Conservation (phyloP, 2,888 invertebrate species). For the Stenodera caucasica region DNA sequence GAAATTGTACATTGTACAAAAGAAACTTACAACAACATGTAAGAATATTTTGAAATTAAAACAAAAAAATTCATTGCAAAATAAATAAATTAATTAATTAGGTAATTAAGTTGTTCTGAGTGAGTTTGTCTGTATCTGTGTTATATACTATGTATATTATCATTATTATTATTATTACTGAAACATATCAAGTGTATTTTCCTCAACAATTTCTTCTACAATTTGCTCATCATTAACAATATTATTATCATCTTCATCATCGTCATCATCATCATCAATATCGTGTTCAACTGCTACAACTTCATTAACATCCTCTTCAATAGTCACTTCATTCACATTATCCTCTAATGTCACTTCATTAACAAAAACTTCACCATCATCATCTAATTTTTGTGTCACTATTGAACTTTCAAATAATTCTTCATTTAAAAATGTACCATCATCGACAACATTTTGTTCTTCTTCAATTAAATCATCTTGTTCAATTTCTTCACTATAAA, state of each 20-base stretch:
- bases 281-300: constrained; percentile 26
- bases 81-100: constrained; percentile 29
- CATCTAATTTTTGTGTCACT: constrained; percentile 38
- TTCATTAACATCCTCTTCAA: constrained; percentile 42
- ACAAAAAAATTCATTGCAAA: constrained; percentile 18
- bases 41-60: constrained; percentile 19
- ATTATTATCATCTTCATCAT: constrained; percentile 16
- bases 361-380: constrained; percentile 45
- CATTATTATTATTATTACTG: constrained; percentile 18
- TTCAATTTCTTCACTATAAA: constrained; percentile 33
- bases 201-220: constrained; percentile 17
- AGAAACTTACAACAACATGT: constrained; percentile 28
- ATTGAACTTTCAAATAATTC: constrained; percentile 45
- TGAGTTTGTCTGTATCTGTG: not conserved
- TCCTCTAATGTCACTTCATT: constrained; percentile 54
- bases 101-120: not conserved
- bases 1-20: constrained; percentile 32
- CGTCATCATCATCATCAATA: constrained; percentile 3
- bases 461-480: constrained; percentile 25
- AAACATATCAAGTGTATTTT: constrained; percentile 20
- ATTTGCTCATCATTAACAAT: constrained; percentile 2
- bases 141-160: not conserved
- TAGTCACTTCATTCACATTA: constrained; percentile 47
- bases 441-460: constrained; percentile 31
- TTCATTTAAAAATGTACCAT: constrained; percentile 47